These are phyloP conservation scores for Nothocercus nigrocapillus DNA, from an alignment of 2,113 vertebrate genomes.

Conservation along the genomic window DNA sequence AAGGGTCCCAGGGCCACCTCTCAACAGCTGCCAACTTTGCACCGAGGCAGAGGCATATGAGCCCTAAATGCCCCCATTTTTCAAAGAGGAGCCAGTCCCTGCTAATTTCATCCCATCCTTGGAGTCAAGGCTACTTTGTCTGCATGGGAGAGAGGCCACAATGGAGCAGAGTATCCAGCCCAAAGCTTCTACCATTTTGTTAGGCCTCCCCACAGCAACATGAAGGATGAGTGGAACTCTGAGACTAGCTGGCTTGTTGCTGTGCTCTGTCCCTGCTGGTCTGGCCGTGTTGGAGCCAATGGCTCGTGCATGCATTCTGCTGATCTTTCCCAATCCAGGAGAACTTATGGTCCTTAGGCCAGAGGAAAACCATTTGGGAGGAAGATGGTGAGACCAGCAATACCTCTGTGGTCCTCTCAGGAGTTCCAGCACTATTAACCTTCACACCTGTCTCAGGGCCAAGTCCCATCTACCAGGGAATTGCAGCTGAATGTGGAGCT, in stretches of 20 bases:
- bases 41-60: background rate
- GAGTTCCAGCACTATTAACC: background rate
- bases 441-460: background rate
- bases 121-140: background rate
- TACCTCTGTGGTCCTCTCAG: background rate
- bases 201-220: background rate
- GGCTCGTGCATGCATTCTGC: background rate
- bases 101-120: background rate
- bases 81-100: background rate
- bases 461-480: background rate
- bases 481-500: background rate
- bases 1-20: background rate
- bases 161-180: background rate
- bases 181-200: background rate
- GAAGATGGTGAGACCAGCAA: background rate
- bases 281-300: background rate
- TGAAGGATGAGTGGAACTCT: background rate
- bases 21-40: background rate
- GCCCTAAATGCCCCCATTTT: fast-evolving
- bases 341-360: background rate
- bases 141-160: background rate
- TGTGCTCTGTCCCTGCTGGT: background rate
- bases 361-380: background rate
- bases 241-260: background rate
- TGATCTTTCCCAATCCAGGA: background rate